Conservation (phyloP, 2,797 vertebrate genomes). For the Aselliscus stoliczkanus region DNA sequence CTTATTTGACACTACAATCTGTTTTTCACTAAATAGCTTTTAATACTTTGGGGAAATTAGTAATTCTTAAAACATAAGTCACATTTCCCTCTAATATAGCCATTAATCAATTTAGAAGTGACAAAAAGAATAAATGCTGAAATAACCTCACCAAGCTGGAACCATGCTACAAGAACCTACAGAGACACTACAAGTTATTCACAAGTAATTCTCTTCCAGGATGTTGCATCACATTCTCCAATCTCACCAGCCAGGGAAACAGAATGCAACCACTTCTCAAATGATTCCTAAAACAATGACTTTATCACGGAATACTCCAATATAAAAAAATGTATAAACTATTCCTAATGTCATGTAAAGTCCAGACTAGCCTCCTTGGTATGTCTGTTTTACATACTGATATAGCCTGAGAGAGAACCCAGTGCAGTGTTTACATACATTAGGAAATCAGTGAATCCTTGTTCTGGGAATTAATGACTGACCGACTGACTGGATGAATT, state of each 20-base stretch:
- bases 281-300: background rate
- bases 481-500: background rate
- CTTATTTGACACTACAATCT: background rate
- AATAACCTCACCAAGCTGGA: background rate
- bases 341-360: background rate
- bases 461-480: background rate
- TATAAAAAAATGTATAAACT: background rate
- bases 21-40: conserved; percentile 31
- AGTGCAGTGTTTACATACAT: background rate
- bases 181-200: background rate
- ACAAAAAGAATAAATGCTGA: background rate
- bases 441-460: background rate
- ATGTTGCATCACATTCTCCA: background rate
- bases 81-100: background rate
- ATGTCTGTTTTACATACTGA: background rate
- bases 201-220: background rate
- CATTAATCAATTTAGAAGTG: background rate
- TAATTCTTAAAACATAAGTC: conserved; percentile 15
- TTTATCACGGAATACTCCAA: background rate
- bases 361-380: background rate
- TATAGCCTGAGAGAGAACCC: background rate
- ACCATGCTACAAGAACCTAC: background rate
- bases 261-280: conserved; percentile 26
- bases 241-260: background rate
- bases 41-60: background rate